Base-by-base conservation (phyloP, 2,797 vertebrate species). In the Paramormyrops hopkinsi region DNA sequence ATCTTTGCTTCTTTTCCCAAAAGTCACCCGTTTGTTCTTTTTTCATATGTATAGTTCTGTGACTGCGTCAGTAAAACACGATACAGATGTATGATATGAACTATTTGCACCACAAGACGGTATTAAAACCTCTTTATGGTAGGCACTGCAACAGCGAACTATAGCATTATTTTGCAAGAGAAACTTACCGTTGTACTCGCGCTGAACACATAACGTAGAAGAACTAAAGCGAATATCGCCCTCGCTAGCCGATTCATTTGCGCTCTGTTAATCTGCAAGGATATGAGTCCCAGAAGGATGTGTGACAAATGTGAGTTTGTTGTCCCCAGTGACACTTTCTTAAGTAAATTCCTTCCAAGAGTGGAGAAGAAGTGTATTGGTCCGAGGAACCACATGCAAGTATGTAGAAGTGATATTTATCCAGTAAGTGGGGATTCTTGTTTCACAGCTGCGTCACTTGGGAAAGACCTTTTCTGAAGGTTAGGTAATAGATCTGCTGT, bases 361-460 rank as follows among this genome's bases (percentile, higher is more conserved):
- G 91, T 89, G 65, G 76, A 90, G 91, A 50, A 90, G 89, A 22
- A 91, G 89, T 82, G 76, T 90, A 90, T 89, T 92, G 88, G 90
- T 93, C 94, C 93, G 92, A 94, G 86, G 88, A 92, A 90, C 88
- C 90, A 92, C 91, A 92, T 51, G 44, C 19, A 92, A 93, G 88
- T 91, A 91, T 93, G 91, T 94, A 92, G 89, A 93, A 94, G 88
- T 89, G 89, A 87, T 94, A 94, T 92, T 92, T 82, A 94, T 94
- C 90, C 91, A 89, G 89, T 91, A 53, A 89, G 86, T 33, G 90
- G 79, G 85, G 53, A 90, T 89, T 25, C 91, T 82, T 82, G 93
- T 94, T 92, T 94, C 93, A 83, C 86, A 54, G 90, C 92, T 94
- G 94, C 94, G 95, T 95, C 95, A 96, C 93, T 76, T 90, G 90